Base-by-base conservation (phyloP, 92 coral and sea anemone species). In the Pocillopora grandis region DNA sequence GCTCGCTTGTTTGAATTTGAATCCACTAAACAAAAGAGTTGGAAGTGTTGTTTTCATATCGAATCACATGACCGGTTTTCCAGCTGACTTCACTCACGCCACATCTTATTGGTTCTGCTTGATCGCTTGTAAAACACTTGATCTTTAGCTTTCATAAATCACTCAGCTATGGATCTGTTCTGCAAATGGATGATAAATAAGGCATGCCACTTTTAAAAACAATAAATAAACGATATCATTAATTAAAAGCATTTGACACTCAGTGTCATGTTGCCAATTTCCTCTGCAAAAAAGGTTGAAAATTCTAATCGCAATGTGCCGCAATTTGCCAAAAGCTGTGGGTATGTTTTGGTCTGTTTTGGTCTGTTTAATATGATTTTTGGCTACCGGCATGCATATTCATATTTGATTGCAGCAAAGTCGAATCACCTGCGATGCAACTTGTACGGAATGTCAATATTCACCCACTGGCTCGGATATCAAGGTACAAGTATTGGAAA, bases 71-170 rank as follows among this genome's bases (percentile, higher is more conserved):
- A 83, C 37, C 16, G 62, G 80, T 17, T 68, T 23, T 71, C 70
- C 72, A 63, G 83, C 86, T 63, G 80, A 76, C 78, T 23, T 12
- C 18, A 42, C 80, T 52, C 73, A 52, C 86, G 74, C 71, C 84
- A 67, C 2, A 17, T 63, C 58, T 71, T 17, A 81, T 81, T 81
- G 85, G 85, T 60, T 71, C 42, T 77, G 66, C 76, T 65, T 80
- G 75, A 79, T 49, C 74, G 83, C 73, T 56, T 79, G 4, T 42
- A 42, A 62, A 3, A 33, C 21, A 62, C 57, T 15, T 80, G 85
- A 70, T 71, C 77, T 70, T 19, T 59, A 36, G 77, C 61, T 70
- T 36, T 70, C 75, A 69, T 55, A 35, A 57, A 36, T 58, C 61
- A 37, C n/a, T 81, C 77, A 21, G 52, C 55, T 77, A 81, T n/a